Percentiles rank a stretch among this genome's conserved stretches.
These are phyloP conservation scores for Plagodis pulveraria DNA, from an alignment of 2,888 invertebrate genomes.

Conservation along the genomic window DNA sequence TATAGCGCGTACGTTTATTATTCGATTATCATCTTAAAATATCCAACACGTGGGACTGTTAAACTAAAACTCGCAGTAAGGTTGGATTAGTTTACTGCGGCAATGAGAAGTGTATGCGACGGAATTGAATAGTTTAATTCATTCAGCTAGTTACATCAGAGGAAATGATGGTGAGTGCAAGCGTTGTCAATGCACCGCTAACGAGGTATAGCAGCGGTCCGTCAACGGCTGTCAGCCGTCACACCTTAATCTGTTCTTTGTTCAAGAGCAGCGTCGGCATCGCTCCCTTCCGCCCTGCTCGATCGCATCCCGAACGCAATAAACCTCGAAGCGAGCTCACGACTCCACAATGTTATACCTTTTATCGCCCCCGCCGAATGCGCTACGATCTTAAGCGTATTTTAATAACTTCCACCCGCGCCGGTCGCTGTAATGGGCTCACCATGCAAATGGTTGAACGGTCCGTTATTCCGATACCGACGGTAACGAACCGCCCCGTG, in stretches of 20 bases:
- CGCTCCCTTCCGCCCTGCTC: slow-evolving; percentile 58
- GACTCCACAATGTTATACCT: slow-evolving; percentile 74
- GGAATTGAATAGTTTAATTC: slow-evolving; percentile 3
- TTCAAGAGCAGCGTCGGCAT: slow-evolving; percentile 48
- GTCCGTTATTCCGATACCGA: slow-evolving; percentile 76
- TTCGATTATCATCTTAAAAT: slow-evolving; percentile 27
- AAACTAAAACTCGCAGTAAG: neutral
- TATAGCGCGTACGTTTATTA: slow-evolving; percentile 33
- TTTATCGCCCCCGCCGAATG: slow-evolving; percentile 74
- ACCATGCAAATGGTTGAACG: slow-evolving; percentile 76
- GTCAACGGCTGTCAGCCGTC: slow-evolving; percentile 49
- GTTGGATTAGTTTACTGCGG: neutral
- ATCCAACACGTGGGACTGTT: slow-evolving; percentile 6
- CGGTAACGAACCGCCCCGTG: slow-evolving; percentile 69
- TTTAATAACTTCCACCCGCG: slow-evolving; percentile 78
- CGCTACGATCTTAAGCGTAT: slow-evolving; percentile 77
- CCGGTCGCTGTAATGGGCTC: slow-evolving; percentile 73
- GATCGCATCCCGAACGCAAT: slow-evolving; percentile 78
- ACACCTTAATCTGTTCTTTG: slow-evolving; percentile 75
- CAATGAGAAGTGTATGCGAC: neutral
- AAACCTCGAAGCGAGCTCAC: slow-evolving; percentile 78
- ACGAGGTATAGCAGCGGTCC: slow-evolving; percentile 63
- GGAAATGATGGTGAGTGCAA: slow-evolving; percentile 19
- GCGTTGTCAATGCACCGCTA: slow-evolving; percentile 60
- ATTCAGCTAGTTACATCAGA: slow-evolving; percentile 5